Percentiles rank a stretch among this genome's conserved stretches.
Evolutionary conservation across 2,888 invertebrate species (phyloP).

Genomic region (Athalia rosae): DNA sequence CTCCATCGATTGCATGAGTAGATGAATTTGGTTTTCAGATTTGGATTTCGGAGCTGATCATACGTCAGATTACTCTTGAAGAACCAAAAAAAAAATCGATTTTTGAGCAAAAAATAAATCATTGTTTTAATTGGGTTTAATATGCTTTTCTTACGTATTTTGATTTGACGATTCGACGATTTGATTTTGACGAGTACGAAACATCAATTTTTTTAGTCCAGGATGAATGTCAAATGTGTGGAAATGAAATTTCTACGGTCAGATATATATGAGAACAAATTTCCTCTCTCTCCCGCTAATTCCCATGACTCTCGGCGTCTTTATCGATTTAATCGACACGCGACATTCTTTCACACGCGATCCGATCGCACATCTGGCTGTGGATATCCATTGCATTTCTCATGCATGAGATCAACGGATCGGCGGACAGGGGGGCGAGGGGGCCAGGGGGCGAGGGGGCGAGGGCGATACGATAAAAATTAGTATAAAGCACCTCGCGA

Average conservation of each 20-base stretch:
- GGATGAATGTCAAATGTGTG: no score
- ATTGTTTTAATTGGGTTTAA: no score
- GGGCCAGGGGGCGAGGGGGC: neutral
- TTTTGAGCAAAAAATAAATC: no score
- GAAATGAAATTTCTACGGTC: no score
- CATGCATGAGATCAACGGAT: slow-evolving; percentile 19
- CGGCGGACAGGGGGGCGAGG: neutral
- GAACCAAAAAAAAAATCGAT: no score
- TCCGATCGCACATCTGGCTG: slow-evolving; percentile 12
- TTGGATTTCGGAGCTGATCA: no score
- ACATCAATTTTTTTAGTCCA: neutral
- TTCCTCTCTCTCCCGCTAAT: neutral
- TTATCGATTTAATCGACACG: slow-evolving; percentile 25
- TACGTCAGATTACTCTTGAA: no score
- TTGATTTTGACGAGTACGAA: neutral
- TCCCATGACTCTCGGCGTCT: neutral
- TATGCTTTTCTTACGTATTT: no score
- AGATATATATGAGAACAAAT: neutral
- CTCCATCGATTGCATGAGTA: no score
- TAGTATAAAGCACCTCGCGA: slow-evolving; percentile 1
- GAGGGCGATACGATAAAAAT: slow-evolving; percentile 21
- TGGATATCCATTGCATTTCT: slow-evolving; percentile 30
- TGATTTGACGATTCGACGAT: no score
- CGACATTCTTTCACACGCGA: slow-evolving; percentile 40
- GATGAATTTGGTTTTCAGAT: no score